These are phyloP conservation scores for Prionace glauca DNA, from an alignment of 2,797 vertebrate species.

Conservation along the genomic window DNA sequence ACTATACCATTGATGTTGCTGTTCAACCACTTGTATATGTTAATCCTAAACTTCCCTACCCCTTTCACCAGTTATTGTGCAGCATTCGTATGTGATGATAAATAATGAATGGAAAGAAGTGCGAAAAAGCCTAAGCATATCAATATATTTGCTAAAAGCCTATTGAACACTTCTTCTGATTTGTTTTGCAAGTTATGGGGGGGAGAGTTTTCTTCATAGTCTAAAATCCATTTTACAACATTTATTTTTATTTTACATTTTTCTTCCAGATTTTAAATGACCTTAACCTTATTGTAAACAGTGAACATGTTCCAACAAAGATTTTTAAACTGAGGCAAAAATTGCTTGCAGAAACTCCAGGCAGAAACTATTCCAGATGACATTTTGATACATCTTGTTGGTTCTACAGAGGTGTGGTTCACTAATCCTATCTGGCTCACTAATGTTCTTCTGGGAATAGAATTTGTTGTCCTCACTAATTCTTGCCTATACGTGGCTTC, in stretches of 20 bases:
- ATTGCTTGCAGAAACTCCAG: slow-evolving; percentile 38
- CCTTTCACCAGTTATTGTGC: not conserved
- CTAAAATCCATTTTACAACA: not conserved
- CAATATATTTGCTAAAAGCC: not conserved
- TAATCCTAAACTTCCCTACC: not conserved
- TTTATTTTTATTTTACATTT: not conserved
- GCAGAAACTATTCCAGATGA: slow-evolving; percentile 43
- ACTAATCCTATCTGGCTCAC: no score
- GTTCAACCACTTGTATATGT: not conserved
- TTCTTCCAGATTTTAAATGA: slow-evolving; percentile 62
- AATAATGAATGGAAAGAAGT: not conserved
- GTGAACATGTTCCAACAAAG: slow-evolving; percentile 55
- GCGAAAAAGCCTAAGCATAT: not conserved
- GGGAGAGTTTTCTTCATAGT: not conserved
- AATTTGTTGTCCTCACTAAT: no score
- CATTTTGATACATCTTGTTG: slow-evolving; percentile 55
- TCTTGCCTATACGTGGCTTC: no score
- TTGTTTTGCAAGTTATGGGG: not conserved
- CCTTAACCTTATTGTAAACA: slow-evolving; percentile 59
- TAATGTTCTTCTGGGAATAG: no score
- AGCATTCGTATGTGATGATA: not conserved
- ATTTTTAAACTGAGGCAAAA: slow-evolving; percentile 57
- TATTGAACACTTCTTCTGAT: not conserved
- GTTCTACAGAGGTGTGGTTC: slow-evolving; percentile 66
- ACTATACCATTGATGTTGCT: not conserved